Conservation (phyloP, 2,113 vertebrate genomes). For the Penelope pileata region DNA sequence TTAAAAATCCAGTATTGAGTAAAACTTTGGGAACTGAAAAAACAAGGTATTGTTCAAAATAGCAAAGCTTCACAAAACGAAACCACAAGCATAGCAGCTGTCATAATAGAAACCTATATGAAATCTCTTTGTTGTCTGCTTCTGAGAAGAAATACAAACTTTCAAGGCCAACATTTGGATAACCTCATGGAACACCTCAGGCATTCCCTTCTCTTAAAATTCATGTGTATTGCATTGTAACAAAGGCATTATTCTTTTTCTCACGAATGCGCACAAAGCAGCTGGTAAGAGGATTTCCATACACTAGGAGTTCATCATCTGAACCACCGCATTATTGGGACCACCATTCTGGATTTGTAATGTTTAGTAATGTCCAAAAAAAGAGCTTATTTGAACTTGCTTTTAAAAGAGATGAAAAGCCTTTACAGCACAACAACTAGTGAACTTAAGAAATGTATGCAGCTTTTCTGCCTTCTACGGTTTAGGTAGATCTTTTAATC, state of each 20-base stretch:
- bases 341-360: not conserved
- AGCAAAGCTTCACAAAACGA: conserved; percentile 27
- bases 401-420: not conserved
- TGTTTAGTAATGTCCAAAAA: not conserved
- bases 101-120: not conserved
- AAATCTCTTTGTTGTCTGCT: not conserved
- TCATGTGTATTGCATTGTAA: not conserved
- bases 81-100: not conserved
- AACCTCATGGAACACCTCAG: not conserved
- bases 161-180: not conserved
- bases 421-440: not conserved
- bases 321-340: not conserved
- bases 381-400: not conserved
- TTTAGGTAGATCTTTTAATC: not conserved
- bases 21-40: conserved; percentile 16
- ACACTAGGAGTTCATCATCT: not conserved
- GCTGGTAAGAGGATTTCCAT: not conserved
- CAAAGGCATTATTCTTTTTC: not conserved
- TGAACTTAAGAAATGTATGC: not conserved
- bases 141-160: not conserved
- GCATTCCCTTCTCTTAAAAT: not conserved
- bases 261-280: not conserved
- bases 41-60: conserved; percentile 29
- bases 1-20: not conserved
- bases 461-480: not conserved